Evolutionary conservation across 2,113 vertebrate genomes (phyloP), one percentile per base, ranked within the genome.

Genomic region (Saguinus imperator): DNA sequence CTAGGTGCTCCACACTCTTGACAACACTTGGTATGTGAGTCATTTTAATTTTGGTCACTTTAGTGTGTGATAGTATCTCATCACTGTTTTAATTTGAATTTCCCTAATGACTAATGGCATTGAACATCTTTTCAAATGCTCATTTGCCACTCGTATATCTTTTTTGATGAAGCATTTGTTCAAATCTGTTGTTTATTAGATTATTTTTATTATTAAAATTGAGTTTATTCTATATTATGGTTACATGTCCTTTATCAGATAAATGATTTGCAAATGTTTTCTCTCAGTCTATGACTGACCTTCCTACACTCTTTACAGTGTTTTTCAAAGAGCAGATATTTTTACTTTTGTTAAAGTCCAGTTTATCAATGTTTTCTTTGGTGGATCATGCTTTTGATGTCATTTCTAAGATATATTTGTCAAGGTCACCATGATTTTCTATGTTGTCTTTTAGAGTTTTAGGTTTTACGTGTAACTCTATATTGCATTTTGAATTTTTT

Each of bases 31-130:
- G 13, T 66, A 55, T 58, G 14, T 43, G 45, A 57, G 4, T 68
- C 32, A 68, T 86, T 85, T 83, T 13, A 35, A 91, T 89, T 84
- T 89, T 85, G 89, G 37, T 9, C 32, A 88, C 64, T 88, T 95
- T 73, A 52, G 58, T 27, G 0, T 73, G 14, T 61, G 20, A 43
- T 93, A 72, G 40, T 50, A 77, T 35, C 43, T 89, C 32, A 77
- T 66, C 64, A 3, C 50, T 75, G 37, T 79, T 94, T 88, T 72
- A 80, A 37, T 88, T 80, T 91, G 32, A 23, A 73, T 87, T 87
- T 96, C 37, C 40, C 20, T 79, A 45, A 29, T 57, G 72, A 72
- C 23, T 93, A 61, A 77, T 84, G 70, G 3, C 21, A 35, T 57
- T 35, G 48, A 73, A 20, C 40, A 90, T 61, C n/a, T 90, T 94